A percentile compares a stretch with the other conserved stretches of the same genome.
Conservation (phyloP, 2,797 vertebrate genomes). For the Silurus lanzhouensis region DNA sequence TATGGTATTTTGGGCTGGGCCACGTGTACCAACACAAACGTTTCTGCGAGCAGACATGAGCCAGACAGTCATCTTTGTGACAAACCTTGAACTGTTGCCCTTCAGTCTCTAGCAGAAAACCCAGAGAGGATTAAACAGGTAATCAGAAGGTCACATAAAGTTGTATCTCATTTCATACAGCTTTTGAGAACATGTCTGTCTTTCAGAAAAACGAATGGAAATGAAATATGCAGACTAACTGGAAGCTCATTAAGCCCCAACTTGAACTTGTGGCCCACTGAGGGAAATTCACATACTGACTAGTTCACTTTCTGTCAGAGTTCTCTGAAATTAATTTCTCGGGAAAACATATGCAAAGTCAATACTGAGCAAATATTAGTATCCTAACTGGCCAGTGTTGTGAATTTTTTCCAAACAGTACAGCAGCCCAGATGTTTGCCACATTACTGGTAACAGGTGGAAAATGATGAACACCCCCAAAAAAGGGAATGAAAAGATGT, state of each 20-base stretch:
- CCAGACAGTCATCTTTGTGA: conserved; percentile 25
- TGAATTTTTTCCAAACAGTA: conserved; percentile 38
- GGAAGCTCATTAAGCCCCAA: conserved; percentile 35
- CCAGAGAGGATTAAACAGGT: conserved; percentile 36
- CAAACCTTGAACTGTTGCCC: conserved; percentile 30
- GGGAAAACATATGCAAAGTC: conserved; percentile 34
- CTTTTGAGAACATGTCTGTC: conserved; percentile 35
- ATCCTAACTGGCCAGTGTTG: conserved; percentile 20
- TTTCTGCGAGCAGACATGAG: background rate
- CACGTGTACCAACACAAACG: background rate
- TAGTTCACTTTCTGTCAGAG: conserved; percentile 27
- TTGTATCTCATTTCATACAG: conserved; percentile 16
- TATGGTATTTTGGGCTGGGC: conserved; percentile 9
- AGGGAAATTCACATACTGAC: conserved; percentile 32
- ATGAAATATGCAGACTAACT: conserved; percentile 42
- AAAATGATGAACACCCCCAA: conserved; percentile 39
- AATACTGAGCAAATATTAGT: conserved; percentile 32
- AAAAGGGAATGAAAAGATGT: conserved; percentile 22
- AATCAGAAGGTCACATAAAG: conserved; percentile 31
- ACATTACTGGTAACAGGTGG: conserved; percentile 54
- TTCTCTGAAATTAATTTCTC: conserved; percentile 22
- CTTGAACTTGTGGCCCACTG: conserved; percentile 34
- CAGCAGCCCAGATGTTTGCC: conserved; percentile 40
- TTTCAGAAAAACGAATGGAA: conserved; percentile 27
- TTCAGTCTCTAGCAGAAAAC: conserved; percentile 9